Evolutionary conservation across 2,797 vertebrate species (phyloP).

Genomic region (Trachurus trachurus): DNA sequence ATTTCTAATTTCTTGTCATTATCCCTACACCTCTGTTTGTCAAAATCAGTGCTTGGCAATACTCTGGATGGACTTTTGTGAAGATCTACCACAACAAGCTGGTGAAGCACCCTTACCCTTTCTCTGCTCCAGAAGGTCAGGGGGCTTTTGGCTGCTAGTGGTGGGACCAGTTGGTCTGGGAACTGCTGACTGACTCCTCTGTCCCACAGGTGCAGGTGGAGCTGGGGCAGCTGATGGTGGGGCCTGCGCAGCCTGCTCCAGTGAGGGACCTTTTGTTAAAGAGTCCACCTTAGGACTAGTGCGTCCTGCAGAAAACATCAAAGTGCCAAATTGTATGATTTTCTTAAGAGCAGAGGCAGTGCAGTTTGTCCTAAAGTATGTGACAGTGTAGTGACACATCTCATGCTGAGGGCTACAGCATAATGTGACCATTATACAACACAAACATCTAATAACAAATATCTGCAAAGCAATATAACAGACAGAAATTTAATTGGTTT

Average conservation of each 20-base stretch:
- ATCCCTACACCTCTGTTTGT: not conserved
- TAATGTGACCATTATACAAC: not conserved
- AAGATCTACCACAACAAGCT: not conserved
- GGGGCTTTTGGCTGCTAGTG: constrained; percentile 86
- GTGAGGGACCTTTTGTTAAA: constrained; percentile 87
- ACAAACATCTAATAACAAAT: not conserved
- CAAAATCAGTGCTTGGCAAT: not conserved
- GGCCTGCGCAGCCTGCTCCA: constrained; percentile 90
- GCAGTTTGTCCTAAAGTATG: not conserved
- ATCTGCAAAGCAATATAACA: not conserved
- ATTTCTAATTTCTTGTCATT: not conserved
- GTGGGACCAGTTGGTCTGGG: constrained; percentile 83
- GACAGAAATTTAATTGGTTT: not conserved
- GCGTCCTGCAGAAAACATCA: constrained; percentile 80
- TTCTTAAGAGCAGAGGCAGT: not conserved
- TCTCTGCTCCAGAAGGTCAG: constrained; percentile 92
- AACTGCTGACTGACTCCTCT: constrained; percentile 84
- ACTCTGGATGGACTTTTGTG: not conserved
- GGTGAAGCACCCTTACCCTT: constrained; percentile 82
- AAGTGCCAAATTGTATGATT: not conserved
- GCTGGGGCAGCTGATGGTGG: constrained; percentile 78
- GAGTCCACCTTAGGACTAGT: constrained; percentile 89
- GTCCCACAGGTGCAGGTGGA: constrained; percentile 84
- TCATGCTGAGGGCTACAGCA: not conserved
- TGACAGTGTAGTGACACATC: not conserved